Evolutionary conservation across 1,140 invertebrate species (phyloP).

Genomic region (Apolygus lucorum): DNA sequence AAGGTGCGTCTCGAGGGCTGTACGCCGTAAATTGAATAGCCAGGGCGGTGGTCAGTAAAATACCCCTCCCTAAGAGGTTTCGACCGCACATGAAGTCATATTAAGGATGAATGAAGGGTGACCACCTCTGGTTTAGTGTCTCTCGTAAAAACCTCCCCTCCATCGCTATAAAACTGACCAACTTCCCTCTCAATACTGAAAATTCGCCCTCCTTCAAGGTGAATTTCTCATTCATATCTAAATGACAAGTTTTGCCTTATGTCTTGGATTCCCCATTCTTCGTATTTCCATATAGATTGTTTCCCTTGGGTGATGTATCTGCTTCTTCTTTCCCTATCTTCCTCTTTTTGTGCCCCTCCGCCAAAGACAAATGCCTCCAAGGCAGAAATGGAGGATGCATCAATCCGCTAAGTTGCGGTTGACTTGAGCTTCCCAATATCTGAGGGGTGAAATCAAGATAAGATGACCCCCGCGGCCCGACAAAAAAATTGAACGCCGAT

Average conservation of each 20-base stretch:
- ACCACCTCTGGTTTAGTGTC: not conserved
- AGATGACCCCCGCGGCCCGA: not conserved
- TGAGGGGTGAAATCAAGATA: not conserved
- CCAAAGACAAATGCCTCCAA: constrained; percentile 10
- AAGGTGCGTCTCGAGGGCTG: not conserved
- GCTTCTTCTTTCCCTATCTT: not conserved
- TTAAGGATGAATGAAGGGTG: constrained; percentile 8
- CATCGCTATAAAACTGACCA: constrained; percentile 14
- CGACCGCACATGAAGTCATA: not conserved
- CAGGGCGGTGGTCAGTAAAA: not conserved
- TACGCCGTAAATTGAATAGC: constrained; percentile 10
- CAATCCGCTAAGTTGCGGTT: constrained; percentile 3
- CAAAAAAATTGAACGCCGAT: not conserved
- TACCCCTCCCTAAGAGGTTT: not conserved
- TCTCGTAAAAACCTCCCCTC: not conserved
- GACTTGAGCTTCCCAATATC: not conserved
- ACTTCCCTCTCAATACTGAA: not conserved
- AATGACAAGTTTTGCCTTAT: constrained; percentile 8
- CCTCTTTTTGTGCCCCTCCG: not conserved
- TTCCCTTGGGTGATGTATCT: constrained; percentile 6
- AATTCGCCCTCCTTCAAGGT: constrained; percentile 2
- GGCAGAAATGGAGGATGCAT: constrained; percentile 6
- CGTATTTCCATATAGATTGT: constrained; percentile 14
- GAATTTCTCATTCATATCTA: constrained; percentile 12
- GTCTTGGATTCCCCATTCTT: not conserved